Percentiles rank a stretch among this genome's conserved stretches.
Evolutionary conservation across 2,113 vertebrate genomes (phyloP).

Genomic region (Corythornis cristatus): DNA sequence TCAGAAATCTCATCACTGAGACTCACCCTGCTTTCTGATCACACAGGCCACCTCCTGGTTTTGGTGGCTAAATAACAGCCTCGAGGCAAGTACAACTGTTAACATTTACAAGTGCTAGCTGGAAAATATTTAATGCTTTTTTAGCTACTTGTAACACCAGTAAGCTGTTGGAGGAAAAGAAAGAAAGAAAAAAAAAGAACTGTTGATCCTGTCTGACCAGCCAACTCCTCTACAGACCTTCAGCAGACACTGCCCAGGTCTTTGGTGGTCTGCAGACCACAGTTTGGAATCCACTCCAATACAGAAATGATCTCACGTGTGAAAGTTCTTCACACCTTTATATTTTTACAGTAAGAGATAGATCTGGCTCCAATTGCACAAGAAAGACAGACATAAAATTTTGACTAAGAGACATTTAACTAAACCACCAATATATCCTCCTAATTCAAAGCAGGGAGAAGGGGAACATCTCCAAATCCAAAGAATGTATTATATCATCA

Average conservation of each 20-base stretch:
- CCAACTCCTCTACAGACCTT: background rate
- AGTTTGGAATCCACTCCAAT: background rate
- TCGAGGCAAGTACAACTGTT: slow-evolving; percentile 47
- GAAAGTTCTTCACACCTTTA: slow-evolving; percentile 10
- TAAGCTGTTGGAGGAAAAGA: background rate
- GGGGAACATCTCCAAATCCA: slow-evolving; percentile 48
- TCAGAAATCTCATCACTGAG: background rate
- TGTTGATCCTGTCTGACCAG: background rate
- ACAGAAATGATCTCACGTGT: background rate
- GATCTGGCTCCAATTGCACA: background rate
- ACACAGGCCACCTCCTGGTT: slow-evolving; percentile 4
- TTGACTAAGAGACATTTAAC: slow-evolving; percentile 24
- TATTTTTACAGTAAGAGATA: background rate
- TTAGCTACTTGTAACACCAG: slow-evolving; percentile 45
- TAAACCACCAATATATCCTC: slow-evolving; percentile 26
- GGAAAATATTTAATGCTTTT: slow-evolving; percentile 26
- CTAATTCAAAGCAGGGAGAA: slow-evolving; percentile 43
- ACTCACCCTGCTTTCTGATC: background rate
- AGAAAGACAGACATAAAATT: background rate
- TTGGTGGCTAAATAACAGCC: slow-evolving; percentile 44
- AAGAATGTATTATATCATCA: slow-evolving; percentile 36
- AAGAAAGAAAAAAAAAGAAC: background rate
- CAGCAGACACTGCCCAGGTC: background rate
- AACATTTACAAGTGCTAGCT: slow-evolving; percentile 29
- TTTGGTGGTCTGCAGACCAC: background rate